Conservation (phyloP, 2,797 vertebrate genomes). For the Urocyon cinereoargenteus region DNA sequence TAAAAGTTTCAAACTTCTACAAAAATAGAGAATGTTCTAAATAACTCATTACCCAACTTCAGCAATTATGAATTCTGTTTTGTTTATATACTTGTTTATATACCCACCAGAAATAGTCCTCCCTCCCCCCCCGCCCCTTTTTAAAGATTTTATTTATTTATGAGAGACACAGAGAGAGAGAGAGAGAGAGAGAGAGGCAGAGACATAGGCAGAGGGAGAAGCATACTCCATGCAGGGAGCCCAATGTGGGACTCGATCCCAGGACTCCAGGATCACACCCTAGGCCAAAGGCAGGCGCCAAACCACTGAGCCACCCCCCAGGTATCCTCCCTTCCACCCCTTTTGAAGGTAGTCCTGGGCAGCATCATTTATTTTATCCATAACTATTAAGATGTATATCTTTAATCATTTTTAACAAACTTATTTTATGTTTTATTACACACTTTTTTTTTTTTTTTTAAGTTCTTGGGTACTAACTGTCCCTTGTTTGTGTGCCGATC, state of each 20-base stretch:
- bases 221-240: too few species aligned
- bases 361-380: not conserved
- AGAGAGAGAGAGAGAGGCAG: too few species aligned
- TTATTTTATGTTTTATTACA: not conserved
- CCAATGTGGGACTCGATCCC: too few species aligned
- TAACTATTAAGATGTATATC: not conserved
- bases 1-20: not conserved
- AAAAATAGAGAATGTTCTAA: not conserved
- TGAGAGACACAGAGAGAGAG: too few species aligned
- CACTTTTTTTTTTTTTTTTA: not conserved
- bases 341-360: not conserved
- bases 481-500: not conserved
- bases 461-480: not conserved
- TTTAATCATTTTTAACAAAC: not conserved
- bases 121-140: too few species aligned
- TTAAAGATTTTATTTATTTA: too few species aligned
- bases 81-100: conserved; percentile 14
- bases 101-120: not conserved
- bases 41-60: not conserved
- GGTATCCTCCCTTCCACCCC: too few species aligned
- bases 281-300: too few species aligned
- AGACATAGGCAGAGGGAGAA: too few species aligned
- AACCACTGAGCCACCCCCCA: too few species aligned
- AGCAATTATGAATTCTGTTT: not conserved
- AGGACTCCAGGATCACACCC: too few species aligned